A percentile compares a stretch with the other conserved stretches of the same genome.
phyloP scores from a whole-genome alignment of 2,113 vertebrate species.

The Phaetusa simplex region DNA sequence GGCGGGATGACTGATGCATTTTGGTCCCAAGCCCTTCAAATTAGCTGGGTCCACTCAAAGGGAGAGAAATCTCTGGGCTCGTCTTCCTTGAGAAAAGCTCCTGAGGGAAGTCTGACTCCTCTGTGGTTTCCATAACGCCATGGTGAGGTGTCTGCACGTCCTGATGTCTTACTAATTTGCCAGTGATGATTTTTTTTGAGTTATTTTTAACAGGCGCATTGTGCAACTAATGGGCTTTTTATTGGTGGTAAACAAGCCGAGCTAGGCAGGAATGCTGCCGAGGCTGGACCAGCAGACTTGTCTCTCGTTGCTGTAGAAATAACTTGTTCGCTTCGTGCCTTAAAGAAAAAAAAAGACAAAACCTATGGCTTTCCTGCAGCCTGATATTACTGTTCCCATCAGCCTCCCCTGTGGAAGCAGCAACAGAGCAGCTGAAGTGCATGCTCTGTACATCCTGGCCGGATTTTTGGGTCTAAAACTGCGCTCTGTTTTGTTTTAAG shows the following conservation, averaged over 20 bases:
- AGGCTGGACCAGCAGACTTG: neutral
- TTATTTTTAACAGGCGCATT: constrained; percentile 51
- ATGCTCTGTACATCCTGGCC: neutral
- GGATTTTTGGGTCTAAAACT: neutral
- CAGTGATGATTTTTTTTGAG: constrained; percentile 42
- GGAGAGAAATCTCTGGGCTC: neutral
- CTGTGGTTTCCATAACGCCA: constrained; percentile 43
- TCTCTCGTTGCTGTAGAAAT: neutral
- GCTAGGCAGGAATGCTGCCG: neutral
- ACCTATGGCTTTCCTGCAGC: neutral
- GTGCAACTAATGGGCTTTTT: constrained; percentile 58
- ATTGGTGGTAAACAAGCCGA: constrained; percentile 41
- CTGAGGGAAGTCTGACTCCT: constrained; percentile 26
- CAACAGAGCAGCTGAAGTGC: neutral
- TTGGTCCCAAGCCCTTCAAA: neutral
- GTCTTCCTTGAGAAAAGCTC: neutral
- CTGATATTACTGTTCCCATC: neutral
- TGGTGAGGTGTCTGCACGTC: neutral
- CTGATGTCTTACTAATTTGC: constrained; percentile 54
- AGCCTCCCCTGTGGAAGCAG: neutral
- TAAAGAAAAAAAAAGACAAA: neutral
- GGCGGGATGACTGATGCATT: neutral
- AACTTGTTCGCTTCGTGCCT: neutral
- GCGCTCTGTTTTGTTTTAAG: neutral
- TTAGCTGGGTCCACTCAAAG: neutral